Evolutionary conservation across 2,797 vertebrate genomes (phyloP), one percentile per base, ranked within the genome.

Genomic region (Pagetopsis macropterus): DNA sequence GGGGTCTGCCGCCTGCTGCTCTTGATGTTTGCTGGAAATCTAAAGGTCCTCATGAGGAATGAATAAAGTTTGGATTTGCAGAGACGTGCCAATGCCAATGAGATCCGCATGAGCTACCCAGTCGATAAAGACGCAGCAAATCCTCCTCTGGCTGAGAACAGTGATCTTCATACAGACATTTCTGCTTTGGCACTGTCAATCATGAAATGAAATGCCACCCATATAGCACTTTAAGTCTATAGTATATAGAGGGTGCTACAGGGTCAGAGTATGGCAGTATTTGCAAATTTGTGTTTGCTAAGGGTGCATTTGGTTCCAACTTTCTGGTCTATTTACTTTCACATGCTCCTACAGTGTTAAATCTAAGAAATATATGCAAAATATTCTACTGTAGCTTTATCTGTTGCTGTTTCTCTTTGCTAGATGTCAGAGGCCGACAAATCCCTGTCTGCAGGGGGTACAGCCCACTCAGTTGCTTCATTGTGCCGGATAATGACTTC

Each of bases 401-500:
- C 65, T 69, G 37, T 80, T 51, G 43, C 72, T 71, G 58, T 65
- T 79, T 23, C 62, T 78, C 54, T 82, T 58, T 59, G 66, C 63
- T 70, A 44, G 55, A 78, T 79, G 70, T 85, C 84, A 84, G 50
- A 64, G 70, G 58, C 52, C 23, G 54, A 70, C 75, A 64, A 70
- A 65, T 48, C 56, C 59, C 44, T 72, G 60, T 66, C 69, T 67
- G 43, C 72, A 58, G 79, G 81, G 73, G 31, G 67, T 57, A 61
- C 31, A 69, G 52, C 65, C 69, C 40, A 16, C 80, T 92, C 84
- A 86, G 84, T 90, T 83, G 82, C 87, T 71, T 89, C 86, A 88
- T 93, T 91, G 90, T 92, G 80, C 67, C 23, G 33, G 61, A 92
- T 92, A 94, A 93, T 93, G 89, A 89, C 90, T 89, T 89, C 89